Evolutionary conservation across 2,113 vertebrate species (phyloP).

Genomic region (Callorhinus ursinus): DNA sequence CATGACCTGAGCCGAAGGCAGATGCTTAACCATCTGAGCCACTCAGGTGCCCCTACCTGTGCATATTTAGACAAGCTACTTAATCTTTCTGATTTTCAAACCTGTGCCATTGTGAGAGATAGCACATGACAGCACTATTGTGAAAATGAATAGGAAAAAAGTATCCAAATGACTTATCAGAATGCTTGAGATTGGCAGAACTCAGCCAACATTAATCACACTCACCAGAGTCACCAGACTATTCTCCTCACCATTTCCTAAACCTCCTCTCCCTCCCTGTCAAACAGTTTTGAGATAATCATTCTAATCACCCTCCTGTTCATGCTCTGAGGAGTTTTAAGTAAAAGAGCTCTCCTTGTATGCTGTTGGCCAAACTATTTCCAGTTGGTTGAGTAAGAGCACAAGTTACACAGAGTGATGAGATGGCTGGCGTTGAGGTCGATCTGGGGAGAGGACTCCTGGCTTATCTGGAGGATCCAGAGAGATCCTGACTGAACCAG

Average conservation of each 20-base stretch:
- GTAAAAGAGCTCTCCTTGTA: neutral
- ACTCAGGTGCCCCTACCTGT: neutral
- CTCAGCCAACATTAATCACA: neutral
- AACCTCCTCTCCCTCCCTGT: neutral
- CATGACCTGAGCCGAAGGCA: no score
- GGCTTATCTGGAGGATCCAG: neutral
- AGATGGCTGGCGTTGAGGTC: neutral
- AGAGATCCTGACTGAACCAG: neutral
- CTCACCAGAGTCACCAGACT: neutral
- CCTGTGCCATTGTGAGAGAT: neutral
- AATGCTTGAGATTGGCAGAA: neutral
- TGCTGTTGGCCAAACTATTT: neutral
- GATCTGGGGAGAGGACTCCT: neutral
- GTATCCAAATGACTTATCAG: neutral
- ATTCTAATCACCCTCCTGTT: neutral
- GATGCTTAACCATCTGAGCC: no score
- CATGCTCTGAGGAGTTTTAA: neutral
- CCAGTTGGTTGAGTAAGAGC: neutral
- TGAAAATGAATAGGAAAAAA: neutral
- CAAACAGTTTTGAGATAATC: neutral
- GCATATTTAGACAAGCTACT: neutral
- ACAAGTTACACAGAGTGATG: neutral
- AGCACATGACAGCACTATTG: neutral
- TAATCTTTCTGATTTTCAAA: neutral
- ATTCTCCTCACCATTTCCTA: neutral